Percentiles rank a stretch among this genome's conserved stretches.
These are phyloP conservation scores for Entomobrya multifasciata DNA, from an alignment of 2,888 invertebrate species.

Conservation along the genomic window DNA sequence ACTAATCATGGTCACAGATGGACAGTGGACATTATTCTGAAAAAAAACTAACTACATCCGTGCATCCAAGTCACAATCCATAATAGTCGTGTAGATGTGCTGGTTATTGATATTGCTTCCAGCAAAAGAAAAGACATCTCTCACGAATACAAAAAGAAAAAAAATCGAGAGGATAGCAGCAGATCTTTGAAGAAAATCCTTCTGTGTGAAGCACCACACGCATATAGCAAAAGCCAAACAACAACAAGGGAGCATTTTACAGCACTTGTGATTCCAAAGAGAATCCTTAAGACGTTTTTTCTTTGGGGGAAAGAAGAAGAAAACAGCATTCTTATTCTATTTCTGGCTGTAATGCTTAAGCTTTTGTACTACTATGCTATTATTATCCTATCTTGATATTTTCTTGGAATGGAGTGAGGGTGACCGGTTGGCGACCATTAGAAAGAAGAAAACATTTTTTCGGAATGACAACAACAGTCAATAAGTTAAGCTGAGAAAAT, in stretches of 20 bases:
- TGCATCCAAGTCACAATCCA: constrained; percentile 52
- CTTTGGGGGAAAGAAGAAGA: constrained; percentile 16
- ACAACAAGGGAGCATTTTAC: constrained; percentile 69
- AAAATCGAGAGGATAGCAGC: constrained; percentile 26
- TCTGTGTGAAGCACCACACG: constrained; percentile 22
- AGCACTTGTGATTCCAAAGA: constrained; percentile 66
- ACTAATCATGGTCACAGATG: constrained; percentile 72
- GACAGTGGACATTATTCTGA: constrained; percentile 62
- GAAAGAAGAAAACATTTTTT: constrained; percentile 59
- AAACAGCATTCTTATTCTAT: constrained; percentile 26
- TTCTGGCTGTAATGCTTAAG: constrained; percentile 10
- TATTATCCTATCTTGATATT: constrained; percentile 2
- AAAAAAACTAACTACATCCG: constrained; percentile 11
- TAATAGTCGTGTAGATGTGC: constrained; percentile 23
- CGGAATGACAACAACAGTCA: constrained; percentile 69
- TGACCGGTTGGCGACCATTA: constrained; percentile 48
- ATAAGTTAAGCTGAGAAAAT: constrained; percentile 73
- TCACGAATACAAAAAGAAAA: constrained; percentile 19
- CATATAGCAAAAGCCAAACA: constrained; percentile 32
- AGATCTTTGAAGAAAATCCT: constrained; percentile 42
- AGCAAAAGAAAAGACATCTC: constrained; percentile 9
- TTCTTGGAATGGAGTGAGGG: constrained; percentile 41
- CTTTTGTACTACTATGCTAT: neutral
- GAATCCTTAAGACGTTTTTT: constrained; percentile 65
- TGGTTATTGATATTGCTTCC: constrained; percentile 70